Conservation (phyloP, 2,888 invertebrate genomes). For the Phasia obesa region DNA sequence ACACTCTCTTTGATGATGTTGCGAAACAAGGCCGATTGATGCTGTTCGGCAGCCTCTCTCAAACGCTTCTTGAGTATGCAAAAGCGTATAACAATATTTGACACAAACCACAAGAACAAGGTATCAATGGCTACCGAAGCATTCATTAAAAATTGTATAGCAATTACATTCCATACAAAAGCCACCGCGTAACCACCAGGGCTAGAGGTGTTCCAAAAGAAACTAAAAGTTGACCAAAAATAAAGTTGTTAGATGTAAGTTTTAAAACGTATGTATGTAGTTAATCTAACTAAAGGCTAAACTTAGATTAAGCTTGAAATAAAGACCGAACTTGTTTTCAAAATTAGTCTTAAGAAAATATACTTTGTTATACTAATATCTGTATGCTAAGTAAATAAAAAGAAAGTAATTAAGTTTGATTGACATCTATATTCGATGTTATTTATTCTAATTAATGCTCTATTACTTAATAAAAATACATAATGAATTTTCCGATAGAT, state of each 20-base stretch:
- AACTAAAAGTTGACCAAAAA: conserved; percentile 1
- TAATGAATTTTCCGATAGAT: no score
- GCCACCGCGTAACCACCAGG: conserved; percentile 1
- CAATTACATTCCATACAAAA: conserved; percentile 3
- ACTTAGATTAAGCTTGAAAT: no score
- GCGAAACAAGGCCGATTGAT: background rate
- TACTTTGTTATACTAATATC: no score
- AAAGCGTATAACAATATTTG: conserved; percentile 36
- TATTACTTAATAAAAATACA: no score
- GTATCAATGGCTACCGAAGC: conserved; percentile 36
- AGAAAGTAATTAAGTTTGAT: no score
- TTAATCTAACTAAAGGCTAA: no score
- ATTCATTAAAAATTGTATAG: conserved; percentile 10
- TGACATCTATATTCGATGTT: no score
- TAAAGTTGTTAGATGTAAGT: background rate
- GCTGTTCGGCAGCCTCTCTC: background rate
- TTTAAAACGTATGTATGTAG: no score
- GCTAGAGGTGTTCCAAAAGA: conserved; percentile 20
- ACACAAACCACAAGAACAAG: conserved; percentile 21
- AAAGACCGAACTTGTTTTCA: no score
- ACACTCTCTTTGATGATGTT: conserved; percentile 2
- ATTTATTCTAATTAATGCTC: no score
- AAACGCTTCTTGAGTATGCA: conserved; percentile 32
- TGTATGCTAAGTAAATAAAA: no score
- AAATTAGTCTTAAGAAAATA: no score